phyloP scores from a whole-genome alignment of 1,140 invertebrate genomes.

The Tetragnatha versicolor region DNA sequence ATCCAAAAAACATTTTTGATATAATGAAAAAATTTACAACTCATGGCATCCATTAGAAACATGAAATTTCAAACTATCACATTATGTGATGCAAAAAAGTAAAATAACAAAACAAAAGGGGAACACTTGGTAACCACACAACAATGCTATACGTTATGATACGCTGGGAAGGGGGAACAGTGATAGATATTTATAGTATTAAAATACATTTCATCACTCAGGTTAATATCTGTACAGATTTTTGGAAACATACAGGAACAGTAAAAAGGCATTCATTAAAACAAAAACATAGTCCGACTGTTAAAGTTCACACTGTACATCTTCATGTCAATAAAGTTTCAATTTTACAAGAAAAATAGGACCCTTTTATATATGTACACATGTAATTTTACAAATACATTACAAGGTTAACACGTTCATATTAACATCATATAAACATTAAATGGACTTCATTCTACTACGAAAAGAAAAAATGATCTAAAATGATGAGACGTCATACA shows the following conservation, averaged over 20 bases:
- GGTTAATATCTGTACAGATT: slow-evolving; percentile 53
- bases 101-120: slow-evolving; percentile 17
- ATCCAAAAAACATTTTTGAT: slow-evolving; percentile 54
- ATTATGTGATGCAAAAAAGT: slow-evolving; percentile 20
- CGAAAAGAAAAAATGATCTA: slow-evolving; percentile 30
- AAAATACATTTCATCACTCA: slow-evolving; percentile 55
- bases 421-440: slow-evolving; percentile 56
- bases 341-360: slow-evolving; percentile 56
- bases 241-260: slow-evolving; percentile 54
- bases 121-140: slow-evolving; percentile 25
- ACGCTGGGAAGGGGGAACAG: slow-evolving; percentile 36
- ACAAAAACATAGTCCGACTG: slow-evolving; percentile 39
- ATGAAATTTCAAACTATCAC: slow-evolving; percentile 32
- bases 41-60: slow-evolving; percentile 43
- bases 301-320: slow-evolving; percentile 48
- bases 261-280: slow-evolving; percentile 55
- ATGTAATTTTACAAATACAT: slow-evolving; percentile 52
- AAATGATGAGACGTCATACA: slow-evolving; percentile 48
- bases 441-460: slow-evolving; percentile 53
- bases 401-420: slow-evolving; percentile 43
- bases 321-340: slow-evolving; percentile 43
- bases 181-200: slow-evolving; percentile 53
- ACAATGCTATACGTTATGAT: slow-evolving; percentile 38
- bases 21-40: slow-evolving; percentile 42
- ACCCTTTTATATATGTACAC: slow-evolving; percentile 55